Evolutionary conservation across 2,888 invertebrate species (phyloP), one percentile per base, ranked within the genome.

Genomic region (Ptilodon capucinus): DNA sequence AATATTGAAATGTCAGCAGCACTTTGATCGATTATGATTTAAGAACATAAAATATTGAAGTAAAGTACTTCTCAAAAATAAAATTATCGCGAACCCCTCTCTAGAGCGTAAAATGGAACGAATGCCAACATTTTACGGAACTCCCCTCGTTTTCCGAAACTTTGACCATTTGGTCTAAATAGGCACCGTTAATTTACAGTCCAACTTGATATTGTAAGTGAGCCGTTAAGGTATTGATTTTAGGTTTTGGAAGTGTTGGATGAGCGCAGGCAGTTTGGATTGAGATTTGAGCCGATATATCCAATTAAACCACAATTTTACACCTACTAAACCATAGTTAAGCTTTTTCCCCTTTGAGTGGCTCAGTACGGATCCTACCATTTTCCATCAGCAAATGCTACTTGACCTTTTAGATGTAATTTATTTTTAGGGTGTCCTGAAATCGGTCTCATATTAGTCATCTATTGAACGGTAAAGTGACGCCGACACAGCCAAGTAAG

Each of bases 181-280:
- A 39, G 21, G 21, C 39, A 21, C 21, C 39, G 39, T 39, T 39
- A 39, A 39, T 39, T 39, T 39, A 39, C 39, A 39, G 39, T 39
- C 39, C 19, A 21, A 39, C 13, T 39, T 39, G 39, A 39, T 39
- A 39, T 21, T 39, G 39, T 39, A 39, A 39, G 39, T 39, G 39
- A 39, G 13, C 39, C 21, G 39, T 39, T 39, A 13, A 13, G 1
- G 39, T 21, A 39, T 39, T 39, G 39, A 21, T 39, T 39, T 39
- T 39, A 6, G 39, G 19, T 21, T 18, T n/a, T 9, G 4, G 7
- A 14, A 11, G 17, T 17, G 17, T 35, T 18, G 9, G 35, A 32
- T 32, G 32, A 17, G 17, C 11, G 35, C 35, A 35, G 18, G 7
- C 11, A 17, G 11, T 7, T 32, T 2, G 14, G 2, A 30, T 30